Evolutionary conservation across 2,113 vertebrate species (phyloP), one percentile per base, ranked within the genome.

Genomic region (Rhegmatorhina hoffmannsi): DNA sequence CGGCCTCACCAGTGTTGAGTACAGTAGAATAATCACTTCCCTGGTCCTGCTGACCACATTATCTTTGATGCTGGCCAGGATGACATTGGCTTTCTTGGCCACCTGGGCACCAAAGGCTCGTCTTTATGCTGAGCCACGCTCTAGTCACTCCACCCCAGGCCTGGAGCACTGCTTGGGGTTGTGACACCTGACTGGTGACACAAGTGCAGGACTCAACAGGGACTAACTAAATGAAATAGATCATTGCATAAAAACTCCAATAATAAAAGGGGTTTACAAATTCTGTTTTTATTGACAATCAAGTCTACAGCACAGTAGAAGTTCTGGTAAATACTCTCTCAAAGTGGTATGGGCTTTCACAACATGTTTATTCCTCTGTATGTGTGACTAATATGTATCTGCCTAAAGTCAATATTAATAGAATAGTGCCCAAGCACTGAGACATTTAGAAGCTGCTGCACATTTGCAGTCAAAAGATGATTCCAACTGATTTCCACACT

Each of bases 1-100:
- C 2, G 4, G 17, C 15, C 18, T 17, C 23, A 28, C 11, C n/a
- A 46, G 18, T 16, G 23, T 9, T 0, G 0, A 7, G 9, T 13
- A 26, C 4, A 46, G 31, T 13, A 13, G 10, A 9, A 17, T 7
- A 52, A 3, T 38, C 38, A 1, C 28, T 53, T 46, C 7, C 28
- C 7, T 62, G 33, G 0, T 6, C 46, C 21, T 46, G 12, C 46
- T 52, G 63, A 11, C 17, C 46, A 36, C 26, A 11, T 5, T 8
- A 0, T 6, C 44, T 26, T 33, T 69, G 11, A 2, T 4, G 1
- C 21, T 52, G 55, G 17, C 28, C 26, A 60, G 20, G 14, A 33
- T 46, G 21, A 10, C 63, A 12, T 3, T 21, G 44, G 4, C 23
- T 10, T 36, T 26, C 84, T 33, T 36, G 46, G 9, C 36, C 38